phyloP scores from a whole-genome alignment of 2,888 invertebrate genomes.

The Argyresthia goedartella region DNA sequence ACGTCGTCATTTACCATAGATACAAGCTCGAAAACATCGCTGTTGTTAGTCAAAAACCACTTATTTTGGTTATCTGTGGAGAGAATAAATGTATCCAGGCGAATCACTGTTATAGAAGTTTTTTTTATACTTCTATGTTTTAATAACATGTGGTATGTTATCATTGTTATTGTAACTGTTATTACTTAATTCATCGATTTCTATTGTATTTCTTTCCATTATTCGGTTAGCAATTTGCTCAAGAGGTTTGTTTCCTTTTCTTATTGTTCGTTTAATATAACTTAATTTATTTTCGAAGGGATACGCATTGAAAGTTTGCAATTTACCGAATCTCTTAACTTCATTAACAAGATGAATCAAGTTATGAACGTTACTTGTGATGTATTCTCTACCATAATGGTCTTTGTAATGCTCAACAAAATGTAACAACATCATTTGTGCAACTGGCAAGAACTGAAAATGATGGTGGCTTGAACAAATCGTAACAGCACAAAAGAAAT shows the following conservation, averaged over 20 bases:
- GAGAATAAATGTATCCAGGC: too few species aligned
- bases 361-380: constrained; percentile 16
- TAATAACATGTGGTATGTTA: too few species aligned
- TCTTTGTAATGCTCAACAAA: constrained; percentile 10
- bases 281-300: constrained; percentile 6
- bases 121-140: too few species aligned
- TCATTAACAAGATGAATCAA: constrained; percentile 11
- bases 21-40: too few species aligned
- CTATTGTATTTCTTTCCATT: neutral
- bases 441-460: constrained; percentile 5
- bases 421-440: constrained; percentile 10
- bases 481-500: constrained; percentile 13
- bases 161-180: neutral
- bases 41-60: too few species aligned
- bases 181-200: neutral
- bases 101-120: too few species aligned
- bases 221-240: constrained; percentile 10
- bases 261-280: constrained; percentile 1
- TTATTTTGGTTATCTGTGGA: too few species aligned
- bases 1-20: neutral
- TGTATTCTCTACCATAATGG: constrained; percentile 12
- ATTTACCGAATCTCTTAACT: constrained; percentile 8
- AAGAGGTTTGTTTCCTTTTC: constrained; percentile 10
- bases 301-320: constrained; percentile 9
- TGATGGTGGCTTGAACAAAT: constrained; percentile 12